phyloP scores from a whole-genome alignment of 2,888 invertebrate species.

The Drosophila buzzatii region DNA sequence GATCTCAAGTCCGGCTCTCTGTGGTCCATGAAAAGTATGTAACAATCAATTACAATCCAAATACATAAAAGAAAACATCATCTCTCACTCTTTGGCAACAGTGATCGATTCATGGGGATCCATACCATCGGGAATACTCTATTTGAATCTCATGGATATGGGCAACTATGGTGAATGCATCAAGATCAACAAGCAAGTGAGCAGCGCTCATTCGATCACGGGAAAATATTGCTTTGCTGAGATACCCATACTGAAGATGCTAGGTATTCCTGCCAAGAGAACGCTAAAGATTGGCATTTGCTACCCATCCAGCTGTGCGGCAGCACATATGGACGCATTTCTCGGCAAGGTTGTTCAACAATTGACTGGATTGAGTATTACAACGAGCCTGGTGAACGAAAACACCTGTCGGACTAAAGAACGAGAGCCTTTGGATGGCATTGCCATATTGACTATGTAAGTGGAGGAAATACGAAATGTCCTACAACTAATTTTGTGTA shows the following conservation, averaged over 20 bases:
- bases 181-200: constrained; percentile 40
- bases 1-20: constrained; percentile 15
- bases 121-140: constrained; percentile 83
- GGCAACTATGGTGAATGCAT: constrained; percentile 85
- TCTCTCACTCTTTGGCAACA: constrained; percentile 39
- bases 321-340: constrained; percentile 50
- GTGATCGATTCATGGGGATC: constrained; percentile 85
- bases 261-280: not conserved
- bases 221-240: constrained; percentile 60
- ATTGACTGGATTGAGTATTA: constrained; percentile 13
- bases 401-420: constrained; percentile 13
- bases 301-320: constrained; percentile 65
- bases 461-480: constrained; percentile 18
- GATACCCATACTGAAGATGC: constrained; percentile 13
- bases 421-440: constrained; percentile 35
- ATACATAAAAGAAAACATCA: too few species aligned
- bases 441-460: constrained; percentile 76
- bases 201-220: constrained; percentile 12
- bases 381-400: constrained; percentile 20
- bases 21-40: constrained; percentile 46
- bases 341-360: constrained; percentile 34
- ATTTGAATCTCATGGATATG: constrained; percentile 78
- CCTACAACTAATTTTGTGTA: not conserved
- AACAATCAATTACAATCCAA: not conserved
- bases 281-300: constrained; percentile 67